Evolutionary conservation across 2,797 vertebrate genomes (phyloP).

Genomic region (Poeciliopsis paucimaculata): DNA sequence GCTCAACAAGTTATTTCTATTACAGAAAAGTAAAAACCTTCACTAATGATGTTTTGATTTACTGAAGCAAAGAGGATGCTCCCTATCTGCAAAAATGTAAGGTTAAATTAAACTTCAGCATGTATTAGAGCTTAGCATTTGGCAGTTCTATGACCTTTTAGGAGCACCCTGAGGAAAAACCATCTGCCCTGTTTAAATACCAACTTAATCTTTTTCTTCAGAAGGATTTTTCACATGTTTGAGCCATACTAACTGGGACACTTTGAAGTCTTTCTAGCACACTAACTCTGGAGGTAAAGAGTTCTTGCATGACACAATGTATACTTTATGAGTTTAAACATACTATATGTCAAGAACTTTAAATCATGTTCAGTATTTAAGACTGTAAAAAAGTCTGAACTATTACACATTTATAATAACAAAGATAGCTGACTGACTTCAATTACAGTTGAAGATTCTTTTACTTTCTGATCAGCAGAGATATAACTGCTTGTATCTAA

Average conservation of each 20-base stretch:
- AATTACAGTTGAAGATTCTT: not conserved
- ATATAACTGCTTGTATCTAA: slow-evolving; percentile 6
- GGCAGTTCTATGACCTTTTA: not conserved
- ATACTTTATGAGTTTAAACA: not conserved
- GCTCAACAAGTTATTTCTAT: not conserved
- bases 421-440: not conserved
- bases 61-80: slow-evolving; percentile 8
- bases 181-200: slow-evolving; percentile 1
- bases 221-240: slow-evolving; percentile 14
- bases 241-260: slow-evolving; percentile 8
- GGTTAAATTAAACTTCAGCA: slow-evolving; percentile 1
- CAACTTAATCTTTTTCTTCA: slow-evolving; percentile 22
- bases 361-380: not conserved
- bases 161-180: slow-evolving; percentile 4
- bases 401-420: not conserved
- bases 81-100: slow-evolving; percentile 23
- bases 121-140: slow-evolving; percentile 12
- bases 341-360: not conserved
- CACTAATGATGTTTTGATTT: slow-evolving; percentile 16
- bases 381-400: not conserved
- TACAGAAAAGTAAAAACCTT: not conserved
- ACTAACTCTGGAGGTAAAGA: not conserved
- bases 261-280: not conserved
- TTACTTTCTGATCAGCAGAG: not conserved
- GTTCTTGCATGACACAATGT: not conserved